Evolutionary conservation across 2,797 vertebrate genomes (phyloP).

Genomic region (Falco peregrinus): DNA sequence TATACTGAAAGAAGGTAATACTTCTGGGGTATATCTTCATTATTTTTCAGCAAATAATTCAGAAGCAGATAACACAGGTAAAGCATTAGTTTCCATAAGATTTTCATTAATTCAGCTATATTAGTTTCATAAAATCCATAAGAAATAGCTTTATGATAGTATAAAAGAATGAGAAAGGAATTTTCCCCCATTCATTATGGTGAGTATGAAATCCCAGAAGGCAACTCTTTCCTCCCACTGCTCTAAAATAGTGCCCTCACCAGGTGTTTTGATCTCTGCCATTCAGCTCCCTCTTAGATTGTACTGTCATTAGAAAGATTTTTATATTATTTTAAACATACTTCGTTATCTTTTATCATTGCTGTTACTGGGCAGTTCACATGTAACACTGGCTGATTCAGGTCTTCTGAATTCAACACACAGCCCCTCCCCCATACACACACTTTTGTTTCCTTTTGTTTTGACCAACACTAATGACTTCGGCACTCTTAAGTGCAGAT

Average conservation of each 20-base stretch:
- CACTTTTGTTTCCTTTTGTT: not conserved
- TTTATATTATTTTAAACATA: not conserved
- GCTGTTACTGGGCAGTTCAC: not conserved
- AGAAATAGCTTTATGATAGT: not conserved
- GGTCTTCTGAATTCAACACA: not conserved
- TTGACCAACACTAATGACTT: not conserved
- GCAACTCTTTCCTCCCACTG: not conserved
- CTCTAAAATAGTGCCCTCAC: not conserved
- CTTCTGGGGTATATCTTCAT: not conserved
- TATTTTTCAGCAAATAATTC: slow-evolving; percentile 25
- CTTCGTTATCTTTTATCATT: not conserved
- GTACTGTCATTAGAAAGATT: not conserved
- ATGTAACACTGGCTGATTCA: not conserved
- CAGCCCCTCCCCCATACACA: not conserved
- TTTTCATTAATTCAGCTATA: slow-evolving; percentile 41
- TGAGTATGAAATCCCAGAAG: not conserved
- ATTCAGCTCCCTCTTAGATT: not conserved
- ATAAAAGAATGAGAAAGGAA: not conserved
- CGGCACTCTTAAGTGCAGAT: not conserved
- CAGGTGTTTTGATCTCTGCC: not conserved
- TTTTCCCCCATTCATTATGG: not conserved
- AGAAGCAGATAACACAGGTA: slow-evolving; percentile 8
- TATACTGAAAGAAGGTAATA: not conserved
- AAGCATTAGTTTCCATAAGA: slow-evolving; percentile 10
- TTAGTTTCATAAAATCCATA: not conserved